Percentiles rank a stretch among this genome's conserved stretches.
These are phyloP conservation scores for Elmis aenea DNA, from an alignment of 2,888 invertebrate species.

Conservation along the genomic window DNA sequence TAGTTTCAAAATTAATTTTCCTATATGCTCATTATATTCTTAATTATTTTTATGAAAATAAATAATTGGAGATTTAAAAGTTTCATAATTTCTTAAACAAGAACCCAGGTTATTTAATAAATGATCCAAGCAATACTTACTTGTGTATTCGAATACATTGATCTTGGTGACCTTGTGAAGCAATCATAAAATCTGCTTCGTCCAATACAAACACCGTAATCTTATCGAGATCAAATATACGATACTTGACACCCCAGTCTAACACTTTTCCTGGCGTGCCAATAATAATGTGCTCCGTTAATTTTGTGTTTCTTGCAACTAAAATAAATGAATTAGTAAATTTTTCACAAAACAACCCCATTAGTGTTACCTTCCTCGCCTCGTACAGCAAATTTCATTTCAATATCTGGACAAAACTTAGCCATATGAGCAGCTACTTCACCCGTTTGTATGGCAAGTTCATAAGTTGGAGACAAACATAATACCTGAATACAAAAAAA, in stretches of 20 bases:
- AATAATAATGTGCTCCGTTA: constrained; percentile 88
- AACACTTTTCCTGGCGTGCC: constrained; percentile 97
- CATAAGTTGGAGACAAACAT: constrained; percentile 96
- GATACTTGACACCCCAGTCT: constrained; percentile 87
- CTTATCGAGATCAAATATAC: constrained; percentile 78
- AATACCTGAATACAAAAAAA: constrained; percentile 61
- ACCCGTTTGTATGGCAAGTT: constrained; percentile 95
- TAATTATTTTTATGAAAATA: too few relatives aligned
- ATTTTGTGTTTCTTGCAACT: constrained; percentile 66
- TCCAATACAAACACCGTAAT: constrained; percentile 94
- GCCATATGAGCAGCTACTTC: constrained; percentile 97
- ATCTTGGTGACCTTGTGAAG: constrained; percentile 95
- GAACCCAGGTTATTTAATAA: too few relatives aligned
- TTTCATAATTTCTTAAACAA: too few relatives aligned
- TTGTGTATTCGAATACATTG: constrained; percentile 94
- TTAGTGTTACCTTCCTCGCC: constrained; percentile 70
- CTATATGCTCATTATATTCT: too few relatives aligned
- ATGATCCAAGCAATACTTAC: constrained; percentile 52
- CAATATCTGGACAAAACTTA: constrained; percentile 84
- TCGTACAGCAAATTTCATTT: constrained; percentile 86
- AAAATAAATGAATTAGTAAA: constrained; percentile 29
- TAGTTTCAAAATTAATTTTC: too few relatives aligned
- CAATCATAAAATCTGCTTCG: constrained; percentile 99
- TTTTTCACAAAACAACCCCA: constrained; percentile 2
- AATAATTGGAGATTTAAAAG: too few relatives aligned